Conservation (phyloP, 2,797 vertebrate genomes). For the Orestias chungarensis region DNA sequence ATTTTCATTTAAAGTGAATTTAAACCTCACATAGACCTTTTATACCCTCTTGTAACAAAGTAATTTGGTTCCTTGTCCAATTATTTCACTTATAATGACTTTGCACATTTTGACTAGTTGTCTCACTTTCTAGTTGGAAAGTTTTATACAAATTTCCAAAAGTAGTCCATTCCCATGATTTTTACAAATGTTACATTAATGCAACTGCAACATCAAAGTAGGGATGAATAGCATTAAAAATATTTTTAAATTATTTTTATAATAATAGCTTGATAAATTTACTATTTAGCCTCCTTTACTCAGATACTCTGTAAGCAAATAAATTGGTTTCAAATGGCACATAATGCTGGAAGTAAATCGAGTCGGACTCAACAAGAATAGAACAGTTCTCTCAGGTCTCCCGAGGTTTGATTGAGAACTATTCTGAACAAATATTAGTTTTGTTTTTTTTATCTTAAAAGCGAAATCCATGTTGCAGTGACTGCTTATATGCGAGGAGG, state of each 20-base stretch:
- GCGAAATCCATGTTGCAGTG: not conserved
- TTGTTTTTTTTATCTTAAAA: not conserved
- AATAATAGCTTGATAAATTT: not conserved
- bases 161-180: too few relatives aligned
- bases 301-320: not conserved
- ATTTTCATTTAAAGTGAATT: too few relatives aligned
- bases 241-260: not conserved
- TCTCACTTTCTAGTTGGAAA: too few relatives aligned
- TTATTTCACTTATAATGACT: too few relatives aligned
- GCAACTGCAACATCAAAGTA: not conserved
- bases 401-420: not conserved
- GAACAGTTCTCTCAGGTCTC: not conserved
- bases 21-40: too few relatives aligned
- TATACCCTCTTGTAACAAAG: too few relatives aligned
- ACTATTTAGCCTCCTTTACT: not conserved
- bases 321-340: not conserved
- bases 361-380: not conserved
- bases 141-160: too few relatives aligned
- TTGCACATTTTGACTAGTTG: too few relatives aligned
- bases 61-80: too few relatives aligned
- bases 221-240: not conserved
- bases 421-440: not conserved
- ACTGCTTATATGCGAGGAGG: not conserved
- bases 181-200: not conserved
- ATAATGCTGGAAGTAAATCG: not conserved